Conservation (phyloP, 2,113 vertebrate species). For the Lepidothrix coronata region DNA sequence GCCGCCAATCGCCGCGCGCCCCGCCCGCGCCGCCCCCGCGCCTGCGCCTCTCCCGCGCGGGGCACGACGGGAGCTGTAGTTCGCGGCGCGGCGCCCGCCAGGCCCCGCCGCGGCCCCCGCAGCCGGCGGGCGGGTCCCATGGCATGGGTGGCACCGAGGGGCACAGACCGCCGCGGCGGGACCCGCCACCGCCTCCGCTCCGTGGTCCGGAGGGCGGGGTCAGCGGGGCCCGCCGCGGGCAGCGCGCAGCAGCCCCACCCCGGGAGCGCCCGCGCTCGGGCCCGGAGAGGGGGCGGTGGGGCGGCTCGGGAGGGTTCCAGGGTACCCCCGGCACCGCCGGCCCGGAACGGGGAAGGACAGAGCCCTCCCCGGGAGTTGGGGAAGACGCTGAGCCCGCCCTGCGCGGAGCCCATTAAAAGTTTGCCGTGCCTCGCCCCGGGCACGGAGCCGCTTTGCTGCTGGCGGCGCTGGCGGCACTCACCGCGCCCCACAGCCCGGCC, state of each 20-base stretch:
- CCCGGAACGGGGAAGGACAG: too few relatives aligned
- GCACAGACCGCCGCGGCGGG: too few relatives aligned
- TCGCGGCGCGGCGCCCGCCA: too few relatives aligned
- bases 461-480: too few relatives aligned
- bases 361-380: rapidly evolving
- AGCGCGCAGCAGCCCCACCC: neutral
- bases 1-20: too few relatives aligned
- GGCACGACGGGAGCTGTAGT: neutral
- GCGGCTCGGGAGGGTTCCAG: too few relatives aligned
- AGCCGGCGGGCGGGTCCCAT: too few relatives aligned
- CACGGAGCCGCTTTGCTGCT: too few relatives aligned
- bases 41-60: neutral
- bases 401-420: neutral
- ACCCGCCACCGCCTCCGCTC: neutral
- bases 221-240: neutral
- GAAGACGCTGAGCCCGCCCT: rapidly evolving
- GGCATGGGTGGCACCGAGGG: too few relatives aligned
- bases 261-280: neutral
- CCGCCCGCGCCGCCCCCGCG: too few relatives aligned
- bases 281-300: too few relatives aligned
- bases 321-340: neutral
- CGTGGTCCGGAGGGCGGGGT: neutral
- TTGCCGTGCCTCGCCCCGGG: neutral
- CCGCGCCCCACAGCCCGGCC: neutral
- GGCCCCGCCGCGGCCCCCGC: neutral